phyloP scores from a whole-genome alignment of 2,797 vertebrate genomes.

The Hoplostethus atlanticus region DNA sequence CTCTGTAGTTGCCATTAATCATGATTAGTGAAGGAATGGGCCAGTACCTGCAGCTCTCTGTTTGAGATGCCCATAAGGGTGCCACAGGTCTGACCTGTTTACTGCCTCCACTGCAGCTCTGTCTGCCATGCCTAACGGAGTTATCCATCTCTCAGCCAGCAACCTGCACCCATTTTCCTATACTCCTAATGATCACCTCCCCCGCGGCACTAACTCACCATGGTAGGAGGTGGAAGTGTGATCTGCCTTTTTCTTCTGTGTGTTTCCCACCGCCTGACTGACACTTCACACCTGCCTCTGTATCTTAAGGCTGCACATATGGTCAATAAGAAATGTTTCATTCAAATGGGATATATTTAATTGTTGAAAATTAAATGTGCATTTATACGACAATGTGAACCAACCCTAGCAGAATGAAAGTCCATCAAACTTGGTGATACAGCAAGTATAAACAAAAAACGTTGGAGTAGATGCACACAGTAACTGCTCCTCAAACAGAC shows the following conservation, averaged over 20 bases:
- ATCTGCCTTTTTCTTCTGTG: slow-evolving; percentile 28
- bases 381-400: background rate
- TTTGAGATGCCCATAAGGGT: slow-evolving; percentile 54
- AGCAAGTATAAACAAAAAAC: background rate
- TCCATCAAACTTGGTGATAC: background rate
- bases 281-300: slow-evolving; percentile 22
- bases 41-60: slow-evolving; percentile 53
- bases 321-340: background rate
- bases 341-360: background rate
- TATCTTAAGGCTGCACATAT: background rate
- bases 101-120: slow-evolving; percentile 66
- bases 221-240: slow-evolving; percentile 51
- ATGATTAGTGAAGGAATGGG: slow-evolving; percentile 58
- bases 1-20: slow-evolving; percentile 62
- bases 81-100: slow-evolving; percentile 73
- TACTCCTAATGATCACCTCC: slow-evolving; percentile 76
- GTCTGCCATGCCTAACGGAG: slow-evolving; percentile 71
- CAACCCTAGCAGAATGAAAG: background rate
- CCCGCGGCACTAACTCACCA: slow-evolving; percentile 68
- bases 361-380: background rate
- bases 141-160: slow-evolving; percentile 78
- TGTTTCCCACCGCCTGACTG: slow-evolving; percentile 26
- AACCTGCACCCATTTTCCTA: slow-evolving; percentile 66
- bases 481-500: slow-evolving; percentile 11
- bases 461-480: background rate